Conservation (phyloP, 1,140 invertebrate species). For the Diabrotica undecimpunctata region DNA sequence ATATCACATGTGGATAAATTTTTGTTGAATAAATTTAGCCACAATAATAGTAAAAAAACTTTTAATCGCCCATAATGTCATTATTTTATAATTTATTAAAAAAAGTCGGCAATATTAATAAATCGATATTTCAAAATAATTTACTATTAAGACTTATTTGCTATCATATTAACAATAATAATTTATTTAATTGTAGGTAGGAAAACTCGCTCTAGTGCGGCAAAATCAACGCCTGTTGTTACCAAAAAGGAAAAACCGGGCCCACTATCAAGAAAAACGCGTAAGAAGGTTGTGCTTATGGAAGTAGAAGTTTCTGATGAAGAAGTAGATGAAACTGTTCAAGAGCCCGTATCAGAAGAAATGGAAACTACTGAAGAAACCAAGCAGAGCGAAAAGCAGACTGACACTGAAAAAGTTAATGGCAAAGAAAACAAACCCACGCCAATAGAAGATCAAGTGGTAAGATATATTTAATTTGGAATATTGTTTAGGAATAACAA, state of each 20-base stretch:
- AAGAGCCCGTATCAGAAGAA: not conserved
- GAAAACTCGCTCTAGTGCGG: constrained; percentile 7
- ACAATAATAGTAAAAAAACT: no score
- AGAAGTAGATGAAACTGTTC: constrained; percentile 30
- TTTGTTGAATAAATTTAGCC: no score
- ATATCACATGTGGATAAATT: no score
- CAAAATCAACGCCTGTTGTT: not conserved
- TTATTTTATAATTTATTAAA: no score
- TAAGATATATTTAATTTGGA: no score
- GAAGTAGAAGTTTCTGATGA: constrained; percentile 45
- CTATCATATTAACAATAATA: not conserved
- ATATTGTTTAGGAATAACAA: not conserved
- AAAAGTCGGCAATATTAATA: no score
- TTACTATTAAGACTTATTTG: no score
- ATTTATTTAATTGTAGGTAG: constrained; percentile 1
- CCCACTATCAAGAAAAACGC: constrained; percentile 30
- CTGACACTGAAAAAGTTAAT: not conserved
- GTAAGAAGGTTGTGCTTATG: constrained; percentile 41
- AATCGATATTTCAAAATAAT: no score
- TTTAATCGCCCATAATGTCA: no score
- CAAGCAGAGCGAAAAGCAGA: no score
- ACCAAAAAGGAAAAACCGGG: constrained; percentile 1
- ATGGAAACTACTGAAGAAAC: not conserved
- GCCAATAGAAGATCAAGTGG: not conserved
- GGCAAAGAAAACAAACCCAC: not conserved